Evolutionary conservation across 2,888 invertebrate species (phyloP).

Genomic region (Tryphoninae sp.): DNA sequence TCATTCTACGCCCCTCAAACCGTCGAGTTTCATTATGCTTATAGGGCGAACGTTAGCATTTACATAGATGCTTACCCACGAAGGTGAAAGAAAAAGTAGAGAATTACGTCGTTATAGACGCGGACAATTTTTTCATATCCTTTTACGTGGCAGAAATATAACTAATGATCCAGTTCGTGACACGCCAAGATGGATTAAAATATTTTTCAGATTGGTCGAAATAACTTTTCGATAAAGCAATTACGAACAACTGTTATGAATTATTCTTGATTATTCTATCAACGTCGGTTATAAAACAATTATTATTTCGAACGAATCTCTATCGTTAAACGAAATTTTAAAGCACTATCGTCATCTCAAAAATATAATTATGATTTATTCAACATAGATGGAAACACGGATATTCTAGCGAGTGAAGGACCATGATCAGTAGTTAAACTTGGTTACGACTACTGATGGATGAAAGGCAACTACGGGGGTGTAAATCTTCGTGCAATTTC

Average conservation of each 20-base stretch:
- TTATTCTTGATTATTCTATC: neutral
- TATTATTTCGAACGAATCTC: neutral
- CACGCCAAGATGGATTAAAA: neutral
- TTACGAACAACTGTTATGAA: neutral
- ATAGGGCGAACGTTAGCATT: constrained; percentile 43
- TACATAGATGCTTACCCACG: constrained; percentile 53
- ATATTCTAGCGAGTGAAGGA: constrained; percentile 19
- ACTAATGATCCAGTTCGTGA: constrained; percentile 15
- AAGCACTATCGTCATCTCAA: too few relatives aligned
- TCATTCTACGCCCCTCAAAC: neutral
- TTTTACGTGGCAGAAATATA: constrained; percentile 16
- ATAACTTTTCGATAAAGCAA: neutral
- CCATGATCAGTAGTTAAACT: constrained; percentile 60
- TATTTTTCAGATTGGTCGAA: neutral
- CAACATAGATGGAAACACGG: neutral
- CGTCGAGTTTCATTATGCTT: constrained; percentile 37
- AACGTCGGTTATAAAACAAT: neutral
- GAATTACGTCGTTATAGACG: constrained; percentile 14
- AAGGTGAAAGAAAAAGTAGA: constrained; percentile 28
- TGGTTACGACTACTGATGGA: constrained; percentile 37
- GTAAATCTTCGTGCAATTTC: constrained; percentile 78
- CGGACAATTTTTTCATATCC: constrained; percentile 19
- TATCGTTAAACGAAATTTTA: too few relatives aligned
- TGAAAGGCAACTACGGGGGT: constrained; percentile 67
- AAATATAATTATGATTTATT: too few relatives aligned